These are phyloP conservation scores for Polypterus bichir DNA, from an alignment of 2,113 vertebrate genomes.

Conservation along the genomic window DNA sequence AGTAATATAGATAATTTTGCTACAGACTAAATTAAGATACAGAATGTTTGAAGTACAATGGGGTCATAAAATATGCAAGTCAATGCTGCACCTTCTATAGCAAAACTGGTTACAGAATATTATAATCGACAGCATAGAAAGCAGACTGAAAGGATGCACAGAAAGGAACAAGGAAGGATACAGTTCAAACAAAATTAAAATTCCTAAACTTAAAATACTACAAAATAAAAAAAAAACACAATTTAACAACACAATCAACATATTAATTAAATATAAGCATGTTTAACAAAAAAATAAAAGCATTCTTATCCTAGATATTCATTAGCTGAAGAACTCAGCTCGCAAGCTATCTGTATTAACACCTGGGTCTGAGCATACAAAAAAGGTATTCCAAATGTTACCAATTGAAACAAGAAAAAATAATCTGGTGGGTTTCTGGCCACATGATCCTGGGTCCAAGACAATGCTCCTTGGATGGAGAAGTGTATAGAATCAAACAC, in stretches of 20 bases:
- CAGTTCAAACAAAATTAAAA: too few species aligned
- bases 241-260: not conserved
- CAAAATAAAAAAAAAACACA: constrained; percentile 1
- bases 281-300: not conserved
- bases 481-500: constrained; percentile 53
- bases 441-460: constrained; percentile 70
- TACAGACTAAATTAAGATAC: too few species aligned
- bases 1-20: too few species aligned
- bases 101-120: constrained; percentile 19
- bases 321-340: constrained; percentile 44
- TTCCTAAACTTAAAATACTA: not conserved
- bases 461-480: constrained; percentile 56
- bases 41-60: too few species aligned
- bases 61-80: too few species aligned
- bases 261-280: not conserved
- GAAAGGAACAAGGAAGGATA: not conserved
- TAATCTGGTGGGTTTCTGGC: constrained; percentile 74
- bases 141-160: constrained; percentile 18
- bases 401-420: constrained; percentile 82
- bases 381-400: constrained; percentile 70
- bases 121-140: constrained; percentile 11
- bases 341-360: constrained; percentile 60
- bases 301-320: constrained; percentile 23
- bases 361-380: constrained; percentile 65
- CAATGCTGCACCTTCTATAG: constrained; percentile 30